Base-by-base conservation (phyloP, 2,113 vertebrate species). In the Chitala chitala region DNA sequence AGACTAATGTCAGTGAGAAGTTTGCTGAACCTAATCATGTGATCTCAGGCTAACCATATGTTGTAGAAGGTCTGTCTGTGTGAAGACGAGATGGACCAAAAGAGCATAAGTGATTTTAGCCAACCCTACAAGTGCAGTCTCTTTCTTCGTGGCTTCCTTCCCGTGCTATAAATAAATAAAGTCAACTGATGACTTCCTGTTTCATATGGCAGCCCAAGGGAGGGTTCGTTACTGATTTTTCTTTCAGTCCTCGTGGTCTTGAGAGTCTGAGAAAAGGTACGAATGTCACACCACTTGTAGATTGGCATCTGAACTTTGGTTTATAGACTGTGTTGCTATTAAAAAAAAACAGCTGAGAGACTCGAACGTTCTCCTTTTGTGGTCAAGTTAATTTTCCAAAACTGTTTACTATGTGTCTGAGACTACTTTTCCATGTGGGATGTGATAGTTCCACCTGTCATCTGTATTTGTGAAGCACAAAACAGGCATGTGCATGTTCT, bases 151-250 rank as follows among this genome's bases (percentile, higher is more conserved):
- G 26, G 56, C 56, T 70, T 71, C 75, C 69, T 71, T 76, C 75
- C 75, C 71, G 75, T 76, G 69, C 54, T 42, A 64, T 5, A 63
- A 22, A 64, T 64, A 58, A n/a, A 22, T 56, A 3, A 26, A 17
- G 26, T 36, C 17, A 8, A 58, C 13, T 42, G 5, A 6, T 8
- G 31, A 20, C 29, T 64, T 46, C 58, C 44, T 38, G 58, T 10
- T 22, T 36, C 72, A 17, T 12, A 63, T 51, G 17, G 12, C 56
- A 9, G 46, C 31, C 51, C 13, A 63, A 51, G 20, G 53, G n/a
- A n/a, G 24, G 70, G 38, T 6, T 42, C 29, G 10, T 17, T 58
- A 13, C 20, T 38, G 4, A 22, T 20, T 42, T 50, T 8, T 6
- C 20, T 22, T 20, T 8, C 6, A 22, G 20, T 66, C 64, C 42